Evolutionary conservation across 2,797 vertebrate species (phyloP), one percentile per base, ranked within the genome.

Genomic region (Merluccius polli): DNA sequence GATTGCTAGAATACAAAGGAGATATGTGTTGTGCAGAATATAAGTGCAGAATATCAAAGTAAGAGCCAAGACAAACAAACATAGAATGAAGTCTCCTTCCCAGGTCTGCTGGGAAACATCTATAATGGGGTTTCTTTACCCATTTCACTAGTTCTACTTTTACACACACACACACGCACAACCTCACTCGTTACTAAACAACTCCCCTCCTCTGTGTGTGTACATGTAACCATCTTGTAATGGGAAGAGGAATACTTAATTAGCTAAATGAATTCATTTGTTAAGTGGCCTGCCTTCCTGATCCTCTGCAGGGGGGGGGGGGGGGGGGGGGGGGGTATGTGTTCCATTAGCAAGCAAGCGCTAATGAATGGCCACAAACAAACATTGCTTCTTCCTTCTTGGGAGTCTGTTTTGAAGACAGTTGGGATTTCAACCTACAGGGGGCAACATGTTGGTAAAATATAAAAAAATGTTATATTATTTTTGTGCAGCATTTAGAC

Each of bases 241-340:
- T 5, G 4, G 18, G 16, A 21, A 21, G 18, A 52, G 16, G 21
- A 52, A 52, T 21, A 18, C 44, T 52, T 52, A 52, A 52, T 52
- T 52, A 78, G 80, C 76, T 82, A 79, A 85, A 82, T 16, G 16
- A 82, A 84, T 84, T 81, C n/a, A 79, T 83, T 79, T 9, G 77
- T 79, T 82, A 75, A 80, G 75, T 78, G 63, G 77, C 70, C 80
- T 73, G 81, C 75, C 67, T 72, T 72, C 74, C 74, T 1, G 48
- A 85, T 82, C 83, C 86, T 76, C 10, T 0, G 74, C 27, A 79
- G 70, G 71, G 73, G 81, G 71, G 59, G 77, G 48, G 77, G 77
- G 10, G 18, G 15, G 72, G 24, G 72, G 29, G 16, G 67, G 29
- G 7, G 11, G 68, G 6, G 5, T 32, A 31, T 31, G 30, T 32